phyloP scores from a whole-genome alignment of 2,113 vertebrate genomes.

The Zosterops borbonicus region DNA sequence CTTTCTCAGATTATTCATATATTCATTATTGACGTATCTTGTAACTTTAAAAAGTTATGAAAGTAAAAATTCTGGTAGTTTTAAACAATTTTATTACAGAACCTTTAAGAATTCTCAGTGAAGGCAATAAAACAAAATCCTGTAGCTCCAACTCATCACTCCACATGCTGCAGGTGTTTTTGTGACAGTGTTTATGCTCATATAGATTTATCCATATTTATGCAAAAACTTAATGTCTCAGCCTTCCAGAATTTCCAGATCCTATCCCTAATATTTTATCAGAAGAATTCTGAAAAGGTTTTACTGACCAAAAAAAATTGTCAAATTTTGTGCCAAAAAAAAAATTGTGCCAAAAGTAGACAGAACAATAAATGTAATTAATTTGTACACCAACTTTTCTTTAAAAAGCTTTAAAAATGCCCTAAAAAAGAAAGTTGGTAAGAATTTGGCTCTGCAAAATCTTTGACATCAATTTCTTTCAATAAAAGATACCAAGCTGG shows the following conservation, averaged over 20 bases:
- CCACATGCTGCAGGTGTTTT: not conserved
- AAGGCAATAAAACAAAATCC: not conserved
- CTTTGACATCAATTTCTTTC: not conserved
- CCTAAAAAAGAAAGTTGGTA: not conserved
- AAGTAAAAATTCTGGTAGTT: not conserved
- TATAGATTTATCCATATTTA: not conserved
- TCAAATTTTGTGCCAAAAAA: not conserved
- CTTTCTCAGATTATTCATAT: not conserved
- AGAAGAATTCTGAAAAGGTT: not conserved
- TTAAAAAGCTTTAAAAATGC: not conserved
- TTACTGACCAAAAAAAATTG: too few relatives aligned
- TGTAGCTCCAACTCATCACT: not conserved
- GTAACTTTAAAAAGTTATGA: not conserved
- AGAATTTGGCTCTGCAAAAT: not conserved
- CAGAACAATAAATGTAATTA: not conserved
- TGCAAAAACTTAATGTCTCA: not conserved
- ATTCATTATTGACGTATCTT: not conserved
- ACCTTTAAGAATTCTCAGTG: not conserved
- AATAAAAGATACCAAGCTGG: not conserved
- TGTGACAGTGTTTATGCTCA: not conserved
- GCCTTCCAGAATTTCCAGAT: not conserved
- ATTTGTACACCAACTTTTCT: not conserved
- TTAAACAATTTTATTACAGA: not conserved
- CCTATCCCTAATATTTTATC: not conserved
- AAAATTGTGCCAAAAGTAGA: not conserved